Evolutionary conservation across 2,113 vertebrate genomes (phyloP), one percentile per base, ranked within the genome.

Genomic region (Tangachromis dhanisi): DNA sequence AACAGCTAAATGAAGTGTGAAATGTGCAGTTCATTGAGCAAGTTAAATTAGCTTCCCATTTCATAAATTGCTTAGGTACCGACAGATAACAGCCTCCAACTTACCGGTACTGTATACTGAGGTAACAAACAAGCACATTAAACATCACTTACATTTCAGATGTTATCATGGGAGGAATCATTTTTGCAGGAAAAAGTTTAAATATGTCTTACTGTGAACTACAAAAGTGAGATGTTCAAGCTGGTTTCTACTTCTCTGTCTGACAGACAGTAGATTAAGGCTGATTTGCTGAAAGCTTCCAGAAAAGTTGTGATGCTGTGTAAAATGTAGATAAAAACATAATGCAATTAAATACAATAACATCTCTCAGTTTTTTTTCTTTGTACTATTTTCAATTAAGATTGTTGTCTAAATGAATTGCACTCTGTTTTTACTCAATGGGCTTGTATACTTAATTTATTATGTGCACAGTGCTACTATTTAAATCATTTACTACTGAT

Each of bases 1-100:
- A 90, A 85, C 42, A 59, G 59, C 59, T 86, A 89, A 95, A 92
- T 92, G 86, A 93, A 90, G 81, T 93, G 89, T 95, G 89, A 93
- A 92, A 94, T 91, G 82, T 88, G 86, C 79, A 7, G 42, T 86
- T 93, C 76, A 89, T 59, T 73, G 83, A 90, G 80, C 76, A 79
- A 87, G 68, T 89, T 81, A 82, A 94, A 94, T 95, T 91, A 93
- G 86, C 90, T 92, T 88, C 61, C 90, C 63, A 51, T 90, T 94
- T 90, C 82, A 90, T 90, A 84, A 93, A 91, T 83, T 86, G 59
- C 85, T 81, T 82, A 87, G 90, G 91, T 90, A 71, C 85, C 79
- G 40, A 88, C 59, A 84, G 88, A 93, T 92, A 59, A 91, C 68
- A 86, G 42, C 45, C 45, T 78, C 81, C 47, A 12, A 86, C 59